Percentiles rank a stretch among this genome's conserved stretches.
Evolutionary conservation across 2,797 vertebrate genomes (phyloP).

Genomic region (Arrhamphus sclerolepis): DNA sequence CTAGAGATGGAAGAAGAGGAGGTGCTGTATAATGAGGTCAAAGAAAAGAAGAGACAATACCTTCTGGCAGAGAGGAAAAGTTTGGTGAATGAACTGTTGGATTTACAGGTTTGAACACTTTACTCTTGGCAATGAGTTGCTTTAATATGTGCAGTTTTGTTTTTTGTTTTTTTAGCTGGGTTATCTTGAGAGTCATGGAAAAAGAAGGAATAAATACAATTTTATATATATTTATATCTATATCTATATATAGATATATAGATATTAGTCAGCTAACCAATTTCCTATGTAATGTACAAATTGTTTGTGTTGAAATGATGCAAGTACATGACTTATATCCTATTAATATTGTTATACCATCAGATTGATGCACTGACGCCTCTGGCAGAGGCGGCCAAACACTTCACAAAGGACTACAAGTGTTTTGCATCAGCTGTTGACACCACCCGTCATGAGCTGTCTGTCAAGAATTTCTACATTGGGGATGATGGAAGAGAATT

Average conservation of each 20-base stretch:
- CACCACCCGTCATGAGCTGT: conserved; percentile 84
- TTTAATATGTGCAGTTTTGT: background rate
- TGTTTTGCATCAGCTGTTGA: conserved; percentile 86
- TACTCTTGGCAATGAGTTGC: background rate
- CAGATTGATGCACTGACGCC: conserved; percentile 83
- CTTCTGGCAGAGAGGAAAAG: conserved; percentile 74
- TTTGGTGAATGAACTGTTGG: conserved; percentile 70
- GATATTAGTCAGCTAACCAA: no score
- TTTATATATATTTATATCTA: no score
- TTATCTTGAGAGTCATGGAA: no score
- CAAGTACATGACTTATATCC: background rate
- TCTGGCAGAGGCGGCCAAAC: conserved; percentile 59
- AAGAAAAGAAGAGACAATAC: conserved; percentile 71
- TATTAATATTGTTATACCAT: conserved; percentile 6
- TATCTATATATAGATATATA: no score
- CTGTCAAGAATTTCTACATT: conserved; percentile 83
- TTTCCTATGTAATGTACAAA: no score
- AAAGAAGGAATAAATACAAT: no score
- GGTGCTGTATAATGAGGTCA: conserved; percentile 66
- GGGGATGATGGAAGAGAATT: conserved; percentile 75
- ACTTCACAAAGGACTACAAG: conserved; percentile 84
- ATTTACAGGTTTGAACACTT: conserved; percentile 82
- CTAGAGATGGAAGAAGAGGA: conserved; percentile 77
- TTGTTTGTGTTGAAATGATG: background rate
- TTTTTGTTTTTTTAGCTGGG: no score